Base-by-base conservation (phyloP, 2,888 invertebrate species). In the Mimumesa dahlbomi region DNA sequence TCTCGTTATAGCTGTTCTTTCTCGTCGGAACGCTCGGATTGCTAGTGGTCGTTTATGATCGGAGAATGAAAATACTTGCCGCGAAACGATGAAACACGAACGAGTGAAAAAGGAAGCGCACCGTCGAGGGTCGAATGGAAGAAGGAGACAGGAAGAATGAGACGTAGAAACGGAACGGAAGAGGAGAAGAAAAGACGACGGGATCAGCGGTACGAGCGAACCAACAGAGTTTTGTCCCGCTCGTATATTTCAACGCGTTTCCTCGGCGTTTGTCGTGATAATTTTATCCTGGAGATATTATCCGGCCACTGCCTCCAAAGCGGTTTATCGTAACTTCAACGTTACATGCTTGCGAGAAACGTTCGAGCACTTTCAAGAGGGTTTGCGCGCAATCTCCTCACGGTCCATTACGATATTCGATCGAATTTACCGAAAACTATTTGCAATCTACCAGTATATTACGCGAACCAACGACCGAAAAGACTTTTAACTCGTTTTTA, bases 1-100 rank as follows among this genome's bases (percentile, higher is more conserved):
- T 50, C 29, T 66, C 66, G 50, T 56, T 45, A 22, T 13, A 13
- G 49, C 43, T 38, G 34, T 43, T 53, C 54, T 43, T 49, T 50
- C 50, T 36, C 25, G 45, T 45, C 45, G 49, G 34, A 14, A 54
- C 42, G 40, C 18, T n/a, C 43, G 46, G 46, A 40, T 46, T 7
- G 46, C 36, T 38, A n/a, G 52, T 18, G 2, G 19, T 49, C 25
- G 64, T 54, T 49, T 11, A 22, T 34, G 64, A 67, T 43, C 13
- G 34, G 36, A 13, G 49, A 49, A 48, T 43, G 49, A 63, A 45
- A 65, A 46, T 40, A 45, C 42, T 14, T 19, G 25, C 40, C 13
- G 18, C 22, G 25, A 43, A 9, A 19, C 29, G 31, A 19, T n/a
- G n/a, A n/a, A n/a, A n/a, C n/a, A n/a, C n/a, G n/a, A n/a, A 13